These are phyloP conservation scores for Aradophagus sp. DNA, from an alignment of 1,140 invertebrate genomes.

Conservation along the genomic window DNA sequence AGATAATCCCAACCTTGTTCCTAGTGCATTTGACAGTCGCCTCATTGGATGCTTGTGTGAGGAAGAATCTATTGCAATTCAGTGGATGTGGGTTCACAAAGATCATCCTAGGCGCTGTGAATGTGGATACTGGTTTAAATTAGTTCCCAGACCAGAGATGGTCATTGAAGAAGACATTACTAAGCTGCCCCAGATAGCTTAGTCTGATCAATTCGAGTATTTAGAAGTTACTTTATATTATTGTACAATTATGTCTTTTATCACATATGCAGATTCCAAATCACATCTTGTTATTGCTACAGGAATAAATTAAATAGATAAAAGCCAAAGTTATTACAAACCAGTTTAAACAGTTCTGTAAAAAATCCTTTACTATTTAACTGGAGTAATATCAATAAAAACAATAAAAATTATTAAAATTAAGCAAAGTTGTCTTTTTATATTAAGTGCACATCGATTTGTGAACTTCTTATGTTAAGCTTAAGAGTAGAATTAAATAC, in stretches of 20 bases:
- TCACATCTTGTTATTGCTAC: conserved; percentile 20
- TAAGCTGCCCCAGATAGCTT: conserved; percentile 68
- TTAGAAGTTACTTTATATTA: conserved; percentile 67
- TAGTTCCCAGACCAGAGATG: conserved; percentile 74
- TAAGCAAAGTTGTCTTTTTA: no score
- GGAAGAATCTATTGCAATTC: conserved; percentile 89
- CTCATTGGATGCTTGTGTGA: conserved; percentile 98
- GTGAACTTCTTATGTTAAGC: no score
- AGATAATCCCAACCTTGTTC: conserved; percentile 90
- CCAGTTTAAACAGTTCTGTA: conserved; percentile 28
- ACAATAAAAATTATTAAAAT: no score
- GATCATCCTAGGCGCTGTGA: conserved; percentile 92
- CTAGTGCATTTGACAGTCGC: conserved; percentile 90
- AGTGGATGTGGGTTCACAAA: conserved; percentile 95
- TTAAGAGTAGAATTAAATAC: no score
- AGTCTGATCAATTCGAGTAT: conserved; percentile 64
- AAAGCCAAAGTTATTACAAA: conserved; percentile 12
- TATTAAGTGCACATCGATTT: no score
- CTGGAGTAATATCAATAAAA: conserved; percentile 41
- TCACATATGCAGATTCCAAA: conserved; percentile 41
- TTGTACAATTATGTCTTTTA: conserved; percentile 52
- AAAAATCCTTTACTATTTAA: conserved; percentile 24
- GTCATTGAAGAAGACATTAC: conserved; percentile 74
- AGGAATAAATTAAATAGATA: conserved; percentile 22
- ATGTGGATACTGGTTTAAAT: conserved; percentile 97